Evolutionary conservation across 2,888 invertebrate species (phyloP).

Genomic region (Choristoneura rosaceana): DNA sequence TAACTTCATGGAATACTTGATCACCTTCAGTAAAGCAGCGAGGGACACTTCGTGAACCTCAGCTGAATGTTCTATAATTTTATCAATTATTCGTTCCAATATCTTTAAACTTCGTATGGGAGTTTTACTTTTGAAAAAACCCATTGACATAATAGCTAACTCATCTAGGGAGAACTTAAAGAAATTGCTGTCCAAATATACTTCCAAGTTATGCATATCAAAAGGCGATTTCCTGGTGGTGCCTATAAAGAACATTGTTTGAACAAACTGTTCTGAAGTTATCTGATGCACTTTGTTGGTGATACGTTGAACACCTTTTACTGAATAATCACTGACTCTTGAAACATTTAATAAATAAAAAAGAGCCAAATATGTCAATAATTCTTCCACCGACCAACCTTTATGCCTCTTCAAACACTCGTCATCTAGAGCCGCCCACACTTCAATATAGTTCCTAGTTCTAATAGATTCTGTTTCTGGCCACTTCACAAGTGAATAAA

Average conservation of each 20-base stretch:
- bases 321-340: conserved; percentile 84
- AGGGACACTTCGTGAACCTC: conserved; percentile 87
- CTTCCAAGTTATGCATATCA: conserved; percentile 88
- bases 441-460: conserved; percentile 85
- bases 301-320: conserved; percentile 81
- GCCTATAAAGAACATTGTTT: conserved; percentile 88
- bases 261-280: conserved; percentile 87
- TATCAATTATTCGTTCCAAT: conserved; percentile 79
- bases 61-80: conserved; percentile 78
- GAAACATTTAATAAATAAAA: conserved; percentile 87
- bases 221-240: conserved; percentile 82
- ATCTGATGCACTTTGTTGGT: conserved; percentile 85
- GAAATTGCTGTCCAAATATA: conserved; percentile 80
- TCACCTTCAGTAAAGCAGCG: conserved; percentile 87
- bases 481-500: conserved; percentile 81
- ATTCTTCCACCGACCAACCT: conserved; percentile 82
- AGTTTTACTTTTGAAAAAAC: conserved; percentile 91
- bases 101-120: conserved; percentile 83
- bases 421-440: conserved; percentile 89
- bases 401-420: conserved; percentile 80
- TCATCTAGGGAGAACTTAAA: conserved; percentile 87
- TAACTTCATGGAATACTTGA: conserved; percentile 85
- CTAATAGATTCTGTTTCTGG: conserved; percentile 80
- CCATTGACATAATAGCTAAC: conserved; percentile 89
- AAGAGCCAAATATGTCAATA: conserved; percentile 86